Percentiles rank a stretch among this genome's conserved stretches.
These are phyloP conservation scores for Acanthisitta chloris DNA, from an alignment of 2,113 vertebrate species.

Conservation along the genomic window DNA sequence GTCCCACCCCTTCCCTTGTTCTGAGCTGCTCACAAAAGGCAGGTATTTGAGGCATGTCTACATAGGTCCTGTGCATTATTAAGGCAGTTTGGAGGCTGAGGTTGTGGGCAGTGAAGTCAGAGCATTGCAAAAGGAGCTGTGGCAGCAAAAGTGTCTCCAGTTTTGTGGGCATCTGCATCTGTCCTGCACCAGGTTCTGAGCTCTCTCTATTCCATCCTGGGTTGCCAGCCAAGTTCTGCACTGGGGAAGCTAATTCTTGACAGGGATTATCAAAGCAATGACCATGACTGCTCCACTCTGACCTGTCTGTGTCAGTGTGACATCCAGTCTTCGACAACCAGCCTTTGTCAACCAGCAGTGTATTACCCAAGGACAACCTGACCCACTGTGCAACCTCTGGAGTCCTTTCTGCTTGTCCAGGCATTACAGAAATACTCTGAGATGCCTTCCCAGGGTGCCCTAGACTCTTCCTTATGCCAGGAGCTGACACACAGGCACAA, in stretches of 20 bases:
- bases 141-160: neutral
- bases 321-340: neutral
- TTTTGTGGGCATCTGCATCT: neutral
- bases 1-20: neutral
- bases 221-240: neutral
- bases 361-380: neutral
- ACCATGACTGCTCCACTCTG: neutral
- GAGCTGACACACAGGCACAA: neutral
- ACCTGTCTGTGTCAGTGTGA: neutral
- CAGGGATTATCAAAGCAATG: neutral
- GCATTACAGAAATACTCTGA: neutral
- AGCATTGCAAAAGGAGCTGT: neutral
- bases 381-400: neutral
- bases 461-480: neutral
- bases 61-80: neutral
- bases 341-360: neutral
- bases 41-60: neutral
- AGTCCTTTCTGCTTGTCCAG: neutral
- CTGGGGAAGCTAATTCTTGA: neutral
- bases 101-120: fast-evolving
- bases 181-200: neutral
- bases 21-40: neutral
- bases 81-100: neutral
- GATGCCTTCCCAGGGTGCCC: neutral
- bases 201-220: neutral